Conservation (phyloP, 2,888 invertebrate species). For the Tinea pellionella region DNA sequence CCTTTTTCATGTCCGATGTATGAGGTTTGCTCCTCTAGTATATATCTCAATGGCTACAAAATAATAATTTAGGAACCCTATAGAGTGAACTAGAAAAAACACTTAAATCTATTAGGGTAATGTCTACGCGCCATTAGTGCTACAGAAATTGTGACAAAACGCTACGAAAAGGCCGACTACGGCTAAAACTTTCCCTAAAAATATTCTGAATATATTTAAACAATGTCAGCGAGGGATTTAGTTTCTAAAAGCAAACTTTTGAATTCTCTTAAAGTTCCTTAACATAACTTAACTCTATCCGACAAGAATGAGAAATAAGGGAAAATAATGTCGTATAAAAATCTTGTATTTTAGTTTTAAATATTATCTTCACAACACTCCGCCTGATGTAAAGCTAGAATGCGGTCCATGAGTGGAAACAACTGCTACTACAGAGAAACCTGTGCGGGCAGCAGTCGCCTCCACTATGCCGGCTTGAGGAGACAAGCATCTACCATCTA, state of each 20-base stretch:
- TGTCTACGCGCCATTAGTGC: neutral
- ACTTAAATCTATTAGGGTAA: conserved; percentile 6
- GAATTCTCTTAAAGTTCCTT: conserved; percentile 3
- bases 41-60: too few relatives aligned
- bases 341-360: neutral
- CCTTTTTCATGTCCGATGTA: too few relatives aligned
- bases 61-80: neutral
- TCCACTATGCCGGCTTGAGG: too few relatives aligned
- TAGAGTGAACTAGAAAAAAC: neutral
- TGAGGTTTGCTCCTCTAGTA: too few relatives aligned
- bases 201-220: conserved; percentile 8
- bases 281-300: neutral
- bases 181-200: neutral
- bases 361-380: neutral
- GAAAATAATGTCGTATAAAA: neutral
- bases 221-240: conserved; percentile 6
- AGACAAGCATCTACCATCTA: too few relatives aligned
- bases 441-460: too few relatives aligned
- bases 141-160: neutral
- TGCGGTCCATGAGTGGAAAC: too few relatives aligned
- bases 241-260: neutral
- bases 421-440: too few relatives aligned
- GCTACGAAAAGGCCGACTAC: conserved; percentile 1
- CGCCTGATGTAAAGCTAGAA: too few relatives aligned
- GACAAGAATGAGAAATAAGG: neutral